Percentiles rank a stretch among this genome's conserved stretches.
phyloP scores from a whole-genome alignment of 2,797 vertebrate species.

The Pipistrellus pipistrellus region DNA sequence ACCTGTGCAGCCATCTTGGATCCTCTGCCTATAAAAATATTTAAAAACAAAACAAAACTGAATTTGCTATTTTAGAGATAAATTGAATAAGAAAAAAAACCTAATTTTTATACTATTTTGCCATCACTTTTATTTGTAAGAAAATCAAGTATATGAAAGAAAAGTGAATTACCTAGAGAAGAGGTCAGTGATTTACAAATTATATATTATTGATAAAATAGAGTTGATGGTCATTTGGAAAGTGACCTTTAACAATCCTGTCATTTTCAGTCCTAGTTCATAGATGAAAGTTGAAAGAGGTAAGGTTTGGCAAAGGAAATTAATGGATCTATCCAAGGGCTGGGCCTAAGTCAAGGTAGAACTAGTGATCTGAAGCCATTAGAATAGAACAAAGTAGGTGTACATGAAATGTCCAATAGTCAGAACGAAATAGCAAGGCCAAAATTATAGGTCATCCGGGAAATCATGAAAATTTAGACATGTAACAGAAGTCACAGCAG shows the following conservation, averaged over 20 bases:
- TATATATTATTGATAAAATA: neutral
- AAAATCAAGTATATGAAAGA: neutral
- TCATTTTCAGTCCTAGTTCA: neutral
- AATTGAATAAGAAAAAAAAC: neutral
- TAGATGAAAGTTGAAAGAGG: neutral
- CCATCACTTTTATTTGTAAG: neutral
- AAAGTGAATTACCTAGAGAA: conserved; percentile 11
- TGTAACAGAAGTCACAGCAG: neutral
- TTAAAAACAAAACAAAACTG: neutral
- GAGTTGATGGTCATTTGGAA: conserved; percentile 43
- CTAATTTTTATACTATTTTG: neutral
- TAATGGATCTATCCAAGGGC: neutral
- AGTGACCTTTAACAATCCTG: neutral
- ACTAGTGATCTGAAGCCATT: neutral
- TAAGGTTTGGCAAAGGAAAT: neutral
- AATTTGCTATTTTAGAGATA: neutral
- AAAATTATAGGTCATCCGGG: neutral
- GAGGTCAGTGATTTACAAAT: conserved; percentile 8
- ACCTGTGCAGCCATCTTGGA: too few relatives aligned
- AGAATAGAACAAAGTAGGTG: neutral
- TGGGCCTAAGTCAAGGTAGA: neutral
- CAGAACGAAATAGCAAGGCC: neutral
- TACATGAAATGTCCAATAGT: neutral
- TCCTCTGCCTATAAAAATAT: neutral
- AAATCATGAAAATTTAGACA: neutral